phyloP scores from a whole-genome alignment of 1,140 invertebrate genomes.

The Dreissena polymorpha region DNA sequence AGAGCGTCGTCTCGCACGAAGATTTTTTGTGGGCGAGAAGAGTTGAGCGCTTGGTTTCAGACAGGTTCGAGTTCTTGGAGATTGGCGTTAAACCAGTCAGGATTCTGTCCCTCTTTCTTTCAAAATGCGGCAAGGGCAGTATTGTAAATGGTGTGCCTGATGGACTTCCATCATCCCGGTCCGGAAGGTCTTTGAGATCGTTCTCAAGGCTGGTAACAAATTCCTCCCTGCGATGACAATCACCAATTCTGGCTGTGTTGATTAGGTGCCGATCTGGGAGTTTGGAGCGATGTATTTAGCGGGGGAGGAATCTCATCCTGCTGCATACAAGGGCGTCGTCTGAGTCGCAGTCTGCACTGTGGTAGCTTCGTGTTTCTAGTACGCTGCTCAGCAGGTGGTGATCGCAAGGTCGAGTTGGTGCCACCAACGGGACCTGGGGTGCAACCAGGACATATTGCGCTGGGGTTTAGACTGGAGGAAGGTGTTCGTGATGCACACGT shows the following conservation, averaged over 20 bases:
- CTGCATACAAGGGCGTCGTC: constrained; percentile 46
- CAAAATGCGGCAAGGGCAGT: background rate
- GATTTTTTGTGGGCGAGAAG: background rate
- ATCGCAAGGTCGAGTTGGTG: constrained; percentile 58
- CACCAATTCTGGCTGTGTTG: background rate
- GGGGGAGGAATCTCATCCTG: constrained; percentile 43
- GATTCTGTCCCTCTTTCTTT: background rate
- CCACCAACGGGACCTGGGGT: constrained; percentile 56
- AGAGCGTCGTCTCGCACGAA: background rate
- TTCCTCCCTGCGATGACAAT: background rate
- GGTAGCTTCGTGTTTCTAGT: constrained; percentile 39
- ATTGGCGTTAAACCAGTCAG: constrained; percentile 5
- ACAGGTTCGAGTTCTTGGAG: constrained; percentile 2
- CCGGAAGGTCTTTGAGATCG: background rate
- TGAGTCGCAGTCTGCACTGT: constrained; percentile 51
- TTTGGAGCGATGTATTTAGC: background rate
- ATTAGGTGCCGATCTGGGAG: background rate
- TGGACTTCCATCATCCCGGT: background rate
- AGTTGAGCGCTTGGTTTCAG: background rate
- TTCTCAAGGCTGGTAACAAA: background rate
- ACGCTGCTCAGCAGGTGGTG: constrained; percentile 16
- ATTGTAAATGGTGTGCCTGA: background rate
- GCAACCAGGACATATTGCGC: constrained; percentile 59
- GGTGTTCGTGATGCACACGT: constrained; percentile 23
- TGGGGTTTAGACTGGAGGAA: constrained; percentile 53